Base-by-base conservation (phyloP, 2,113 vertebrate genomes). In the Leptobrachium ailaonicum region DNA sequence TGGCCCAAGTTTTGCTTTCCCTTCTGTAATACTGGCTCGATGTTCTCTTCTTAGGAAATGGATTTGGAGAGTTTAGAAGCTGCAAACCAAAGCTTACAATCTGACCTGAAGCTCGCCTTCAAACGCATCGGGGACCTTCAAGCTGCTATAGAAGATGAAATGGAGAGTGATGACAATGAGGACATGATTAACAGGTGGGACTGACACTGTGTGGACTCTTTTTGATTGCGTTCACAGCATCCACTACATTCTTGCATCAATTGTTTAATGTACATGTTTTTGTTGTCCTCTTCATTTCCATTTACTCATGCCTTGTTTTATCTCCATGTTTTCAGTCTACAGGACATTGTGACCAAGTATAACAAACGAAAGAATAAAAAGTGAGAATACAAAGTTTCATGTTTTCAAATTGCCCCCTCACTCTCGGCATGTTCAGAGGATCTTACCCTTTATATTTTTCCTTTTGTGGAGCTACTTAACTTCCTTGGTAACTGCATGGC, bases 341-440 rank as follows among this genome's bases (percentile, higher is more conserved):
- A 99, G 94, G 96, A 98, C 89, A 96, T 98, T 96, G 97, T 98
- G 95, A 94, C 95, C 94, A 99, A 98, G 88, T 98, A 97, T 95
- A 96, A 99, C 92, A 98, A 96, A 95, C 93, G 94, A 93, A 97
- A 95, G 92, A 98, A 92, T 94, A 94, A 94, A 96, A 95, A 89
- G 97, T 99, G 95, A 99, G 97, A 88, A 94, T 62, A 14, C 85
- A 87, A 87, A 86, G 87, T 82, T 78, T 82, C 4, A 2, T n/a
- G 3, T 74, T 67, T 14, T 74, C 71, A 14, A 62, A 41, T n/a
- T 81, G 56, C 64, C 71, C 87, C 88, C 84, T 87, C 87, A 91
- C 85, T 83, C 82, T 42, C 83, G 84, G 0, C 2, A 80, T 87
- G 88, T 76, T 69, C 41, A 20, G 74, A 79, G 68, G 50, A 47